Conservation (phyloP, 2,797 vertebrate species). For the Meda fulgida region DNA sequence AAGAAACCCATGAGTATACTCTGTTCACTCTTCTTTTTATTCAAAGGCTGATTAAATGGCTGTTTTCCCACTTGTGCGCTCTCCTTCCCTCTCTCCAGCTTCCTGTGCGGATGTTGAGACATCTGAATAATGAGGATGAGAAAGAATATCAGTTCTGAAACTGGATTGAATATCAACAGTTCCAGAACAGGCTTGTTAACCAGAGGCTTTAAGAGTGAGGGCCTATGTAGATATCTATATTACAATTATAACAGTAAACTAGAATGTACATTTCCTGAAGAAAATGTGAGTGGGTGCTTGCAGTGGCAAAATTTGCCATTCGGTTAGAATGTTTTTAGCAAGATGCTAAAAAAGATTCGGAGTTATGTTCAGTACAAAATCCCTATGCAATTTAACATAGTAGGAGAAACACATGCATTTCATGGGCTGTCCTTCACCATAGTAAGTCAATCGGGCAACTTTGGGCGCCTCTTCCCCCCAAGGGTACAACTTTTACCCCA, state of each 20-base stretch:
- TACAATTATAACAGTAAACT: not conserved
- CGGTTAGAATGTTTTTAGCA: too few species aligned
- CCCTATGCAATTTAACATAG: too few species aligned
- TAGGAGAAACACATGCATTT: too few species aligned
- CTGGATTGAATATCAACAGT: not conserved
- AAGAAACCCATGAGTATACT: constrained; percentile 4
- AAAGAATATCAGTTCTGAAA: constrained; percentile 7
- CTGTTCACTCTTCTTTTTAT: constrained; percentile 41
- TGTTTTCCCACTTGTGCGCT: constrained; percentile 13
- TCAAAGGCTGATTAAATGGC: constrained; percentile 17
- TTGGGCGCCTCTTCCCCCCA: too few species aligned
- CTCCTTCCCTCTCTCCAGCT: constrained; percentile 26
- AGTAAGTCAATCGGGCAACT: too few species aligned
- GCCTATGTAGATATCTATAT: not conserved
- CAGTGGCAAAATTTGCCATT: too few species aligned
- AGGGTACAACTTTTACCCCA: too few species aligned
- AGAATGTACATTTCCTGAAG: too few species aligned
- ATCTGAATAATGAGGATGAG: constrained; percentile 37
- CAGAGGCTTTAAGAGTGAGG: not conserved
- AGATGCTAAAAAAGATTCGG: too few species aligned
- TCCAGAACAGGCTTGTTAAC: not conserved
- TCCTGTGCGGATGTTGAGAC: constrained; percentile 34
- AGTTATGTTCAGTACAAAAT: too few species aligned
- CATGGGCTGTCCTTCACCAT: too few species aligned
- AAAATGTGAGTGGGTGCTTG: too few species aligned